phyloP scores from a whole-genome alignment of 2,888 invertebrate genomes.

The Campoplex capitator region DNA sequence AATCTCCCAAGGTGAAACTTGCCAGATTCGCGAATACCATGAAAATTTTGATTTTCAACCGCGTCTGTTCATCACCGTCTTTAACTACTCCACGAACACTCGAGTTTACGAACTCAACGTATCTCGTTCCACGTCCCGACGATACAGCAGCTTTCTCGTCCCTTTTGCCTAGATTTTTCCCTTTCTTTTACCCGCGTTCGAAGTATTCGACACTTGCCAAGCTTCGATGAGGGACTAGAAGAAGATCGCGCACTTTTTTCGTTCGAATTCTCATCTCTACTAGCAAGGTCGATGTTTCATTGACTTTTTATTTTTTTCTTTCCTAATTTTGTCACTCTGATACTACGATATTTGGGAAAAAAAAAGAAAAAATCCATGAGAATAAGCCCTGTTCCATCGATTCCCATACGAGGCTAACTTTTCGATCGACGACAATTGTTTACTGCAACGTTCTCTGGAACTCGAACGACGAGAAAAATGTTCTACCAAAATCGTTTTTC shows the following conservation, averaged over 20 bases:
- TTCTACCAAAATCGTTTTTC: too few species aligned
- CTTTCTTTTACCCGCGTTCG: background rate
- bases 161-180: background rate
- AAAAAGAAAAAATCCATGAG: too few species aligned
- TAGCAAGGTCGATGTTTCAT: background rate
- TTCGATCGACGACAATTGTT: too few species aligned
- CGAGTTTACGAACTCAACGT: background rate
- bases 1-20: constrained; percentile 48
- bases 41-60: constrained; percentile 22
- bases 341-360: too few species aligned
- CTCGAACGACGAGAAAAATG: too few species aligned
- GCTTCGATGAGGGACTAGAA: background rate
- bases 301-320: too few species aligned
- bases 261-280: too few species aligned
- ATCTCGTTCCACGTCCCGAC: constrained; percentile 30
- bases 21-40: constrained; percentile 38
- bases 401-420: too few species aligned
- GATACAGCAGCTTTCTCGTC: constrained; percentile 14
- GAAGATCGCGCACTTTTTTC: too few species aligned
- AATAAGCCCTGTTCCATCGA: too few species aligned
- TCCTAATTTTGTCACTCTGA: too few species aligned
- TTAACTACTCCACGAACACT: constrained; percentile 16
- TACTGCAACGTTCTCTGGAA: too few species aligned
- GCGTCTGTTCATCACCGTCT: constrained; percentile 5
- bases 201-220: background rate